Evolutionary conservation across 53 echinoderm and acorn worm genomes (phyloP), one percentile per base, ranked within the genome.

Genomic region (Holothuria scabra): DNA sequence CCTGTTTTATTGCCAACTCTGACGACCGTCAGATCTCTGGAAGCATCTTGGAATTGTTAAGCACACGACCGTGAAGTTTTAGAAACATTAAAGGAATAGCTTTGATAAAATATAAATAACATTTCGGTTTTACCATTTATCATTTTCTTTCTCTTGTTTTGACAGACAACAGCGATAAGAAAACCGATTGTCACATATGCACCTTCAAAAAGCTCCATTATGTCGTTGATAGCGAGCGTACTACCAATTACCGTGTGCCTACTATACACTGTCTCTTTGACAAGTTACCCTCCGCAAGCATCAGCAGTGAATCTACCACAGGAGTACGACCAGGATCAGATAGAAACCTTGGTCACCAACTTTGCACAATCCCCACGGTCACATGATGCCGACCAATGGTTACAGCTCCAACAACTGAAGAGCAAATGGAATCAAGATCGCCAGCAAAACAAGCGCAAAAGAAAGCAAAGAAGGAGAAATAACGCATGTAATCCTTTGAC

Each of bases 191-290:
- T 52, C 18, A 52, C 52, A 16, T 52, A 52, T 52, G 52, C 52
- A 52, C 52, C 52, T 52, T 52, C 52, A 52, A 52, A 52, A 1
- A 18, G 18, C 52, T 0, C 52, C 52, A 52, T 16, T 18, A 52
- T 52, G 52, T 52, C 52, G 52, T 52, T 52, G 18, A 52, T 52
- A 52, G 52, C 52, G 14, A 52, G 52, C 52, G 1, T 52, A 16
- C 52, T 52, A 14, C 52, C 48, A 72, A n/a, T 25, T 46, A n/a
- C 22, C 34, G 46, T 72, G 72, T 72, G 72, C 72, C 72, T 72
- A 19, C 10, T 72, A 26, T 72, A 44, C 72, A 21, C 37, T 48
- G 48, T 72, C 37, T 72, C 46, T 21, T 33, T 72, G 12, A 20
- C 72, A 5, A 48, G 72, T 72, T 72, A 48, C 72, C 72, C 72